Base-by-base conservation (phyloP, 1,140 invertebrate species). In the Venturia canescens region DNA sequence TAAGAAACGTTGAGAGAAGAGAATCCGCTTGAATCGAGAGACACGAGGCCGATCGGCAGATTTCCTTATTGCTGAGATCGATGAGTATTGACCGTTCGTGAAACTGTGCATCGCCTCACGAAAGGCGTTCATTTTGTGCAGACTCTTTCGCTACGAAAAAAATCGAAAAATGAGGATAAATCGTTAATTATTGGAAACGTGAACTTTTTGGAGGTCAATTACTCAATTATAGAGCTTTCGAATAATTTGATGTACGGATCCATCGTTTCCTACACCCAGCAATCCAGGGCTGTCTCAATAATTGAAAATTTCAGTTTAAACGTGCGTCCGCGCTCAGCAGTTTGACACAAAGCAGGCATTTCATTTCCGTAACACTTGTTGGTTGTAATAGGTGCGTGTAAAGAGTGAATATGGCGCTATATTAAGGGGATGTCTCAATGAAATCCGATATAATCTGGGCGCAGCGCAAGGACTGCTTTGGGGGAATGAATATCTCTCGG, bases 391-490 rank as follows among this genome's bases (percentile, higher is more conserved):
- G 27, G 13, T 27, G 29, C 29, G 29, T 0, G 21, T 27, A 31
- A 31, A 31, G 66, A 21, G 29, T 69, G 31, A 69, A 69, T 69
- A 69, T 31, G 27, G n/a, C 1, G 66, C 29, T 69, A 69, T 34
- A 77, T 77, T 77, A 63, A 31, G 23, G 48, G 44, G 75, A 77
- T 77, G 75, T 77, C 75, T 77, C 75, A 77, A 77, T 77, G 57
- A 77, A 77, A 44, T 76, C 57, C 57, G 75, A 44, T 60, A 38
- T 63, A 77, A 77, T 77, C 74, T 60, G 15, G 16, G 27, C 0
- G 66, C 38, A 44, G 21, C 48, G 21, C 48, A 26, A 60, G 75
- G 66, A 60, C 60, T n/a, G 72, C 21, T 44, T 69, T 6, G 50
- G n/a, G 66, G 66, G 31, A 69, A 77, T 31, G 31, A 44, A 77